Evolutionary conservation across 2,113 vertebrate genomes (phyloP).

Genomic region (Sigmodon hispidus): DNA sequence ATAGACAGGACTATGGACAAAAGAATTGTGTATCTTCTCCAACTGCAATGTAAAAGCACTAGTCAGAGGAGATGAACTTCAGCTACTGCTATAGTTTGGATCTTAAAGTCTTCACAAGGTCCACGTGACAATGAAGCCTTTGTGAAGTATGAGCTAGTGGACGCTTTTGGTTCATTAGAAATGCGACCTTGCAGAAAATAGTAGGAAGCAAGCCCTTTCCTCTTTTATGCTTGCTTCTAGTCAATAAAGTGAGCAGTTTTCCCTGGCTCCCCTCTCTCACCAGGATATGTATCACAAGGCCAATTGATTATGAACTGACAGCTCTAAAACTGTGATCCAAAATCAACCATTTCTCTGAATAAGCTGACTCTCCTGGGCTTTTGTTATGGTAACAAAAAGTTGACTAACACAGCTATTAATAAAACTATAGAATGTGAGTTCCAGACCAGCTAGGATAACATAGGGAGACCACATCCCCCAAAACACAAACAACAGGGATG

Average conservation of each 20-base stretch:
- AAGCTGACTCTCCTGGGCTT: neutral
- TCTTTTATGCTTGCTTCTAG: neutral
- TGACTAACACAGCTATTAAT: neutral
- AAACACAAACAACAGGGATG: neutral
- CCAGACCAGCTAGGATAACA: neutral
- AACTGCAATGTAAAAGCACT: slow-evolving; percentile 12
- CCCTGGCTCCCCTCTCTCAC: neutral
- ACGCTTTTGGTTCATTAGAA: neutral
- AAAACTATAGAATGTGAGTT: neutral
- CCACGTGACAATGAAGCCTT: neutral
- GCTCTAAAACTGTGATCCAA: neutral
- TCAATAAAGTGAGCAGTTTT: neutral
- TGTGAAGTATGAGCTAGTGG: neutral
- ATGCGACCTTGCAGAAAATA: neutral
- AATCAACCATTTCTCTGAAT: neutral
- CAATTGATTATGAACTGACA: neutral
- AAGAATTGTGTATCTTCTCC: slow-evolving; percentile 21
- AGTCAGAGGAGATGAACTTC: slow-evolving; percentile 19
- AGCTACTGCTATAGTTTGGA: neutral
- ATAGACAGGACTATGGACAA: slow-evolving; percentile 9
- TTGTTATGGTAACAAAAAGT: neutral
- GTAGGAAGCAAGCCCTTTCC: neutral
- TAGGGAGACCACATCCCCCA: neutral
- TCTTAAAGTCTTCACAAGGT: neutral
- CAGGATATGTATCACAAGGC: neutral